phyloP scores from a whole-genome alignment of 2,113 vertebrate species.

The Eptesicus fuscus region DNA sequence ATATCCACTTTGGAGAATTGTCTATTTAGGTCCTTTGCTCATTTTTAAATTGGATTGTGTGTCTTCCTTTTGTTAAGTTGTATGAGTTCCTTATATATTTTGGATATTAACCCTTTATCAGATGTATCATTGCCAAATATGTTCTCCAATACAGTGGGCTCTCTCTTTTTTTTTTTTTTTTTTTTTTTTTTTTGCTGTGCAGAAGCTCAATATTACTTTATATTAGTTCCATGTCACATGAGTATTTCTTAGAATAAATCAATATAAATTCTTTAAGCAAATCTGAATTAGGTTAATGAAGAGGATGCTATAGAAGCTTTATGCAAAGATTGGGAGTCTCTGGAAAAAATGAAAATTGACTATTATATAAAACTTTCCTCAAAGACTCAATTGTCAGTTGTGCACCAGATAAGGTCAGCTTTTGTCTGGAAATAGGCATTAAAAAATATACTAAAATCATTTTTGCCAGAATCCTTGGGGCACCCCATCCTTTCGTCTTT shows the following conservation, averaged over 20 bases:
- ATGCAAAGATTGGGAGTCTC: background rate
- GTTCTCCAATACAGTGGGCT: no score
- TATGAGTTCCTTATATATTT: no score
- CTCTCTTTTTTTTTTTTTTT: no score
- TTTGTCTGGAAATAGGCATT: background rate
- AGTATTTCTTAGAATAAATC: background rate
- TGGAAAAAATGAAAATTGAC: background rate
- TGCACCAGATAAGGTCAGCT: background rate
- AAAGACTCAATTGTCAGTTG: background rate
- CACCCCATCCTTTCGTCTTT: background rate
- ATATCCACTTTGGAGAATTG: no score
- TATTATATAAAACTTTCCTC: background rate
- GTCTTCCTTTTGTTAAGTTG: no score
- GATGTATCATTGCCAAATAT: no score
- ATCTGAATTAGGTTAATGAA: conserved; percentile 2
- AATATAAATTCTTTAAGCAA: background rate
- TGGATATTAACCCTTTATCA: no score
- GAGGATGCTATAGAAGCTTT: background rate
- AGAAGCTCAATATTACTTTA: background rate
- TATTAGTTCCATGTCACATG: background rate
- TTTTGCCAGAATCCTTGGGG: background rate
- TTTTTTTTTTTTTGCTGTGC: no score
- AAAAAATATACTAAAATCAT: background rate
- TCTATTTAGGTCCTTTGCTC: no score
- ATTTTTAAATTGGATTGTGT: no score